Conservation (phyloP, 2,797 vertebrate species). For the Scolopax rusticola region DNA sequence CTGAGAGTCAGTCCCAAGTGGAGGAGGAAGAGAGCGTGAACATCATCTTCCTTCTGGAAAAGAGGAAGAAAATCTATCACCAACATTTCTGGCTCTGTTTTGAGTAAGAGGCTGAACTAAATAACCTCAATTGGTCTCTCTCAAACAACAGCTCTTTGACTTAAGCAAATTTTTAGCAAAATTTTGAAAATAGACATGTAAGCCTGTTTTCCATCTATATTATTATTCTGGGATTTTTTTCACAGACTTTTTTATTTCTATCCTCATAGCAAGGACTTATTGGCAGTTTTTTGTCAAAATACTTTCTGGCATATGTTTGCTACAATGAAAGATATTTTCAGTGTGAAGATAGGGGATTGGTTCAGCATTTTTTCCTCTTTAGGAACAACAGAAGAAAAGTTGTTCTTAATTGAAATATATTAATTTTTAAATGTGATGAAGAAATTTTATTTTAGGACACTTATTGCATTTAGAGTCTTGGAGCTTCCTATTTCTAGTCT, state of each 20-base stretch:
- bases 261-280: not conserved
- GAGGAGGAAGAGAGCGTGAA: not conserved
- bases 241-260: not conserved
- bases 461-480: not conserved
- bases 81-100: not conserved
- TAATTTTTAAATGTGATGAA: not conserved
- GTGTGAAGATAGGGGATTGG: not conserved
- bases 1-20: rapidly evolving
- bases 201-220: not conserved
- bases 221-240: rapidly evolving
- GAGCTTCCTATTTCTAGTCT: not conserved
- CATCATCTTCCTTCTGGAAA: not conserved
- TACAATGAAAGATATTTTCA: not conserved
- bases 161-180: not conserved
- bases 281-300: not conserved
- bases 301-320: not conserved
- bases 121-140: not conserved
- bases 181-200: not conserved
- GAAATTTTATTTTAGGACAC: not conserved
- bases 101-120: not conserved
- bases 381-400: not conserved
- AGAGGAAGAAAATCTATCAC: not conserved
- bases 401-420: not conserved
- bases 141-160: not conserved
- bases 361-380: not conserved